A percentile compares a stretch with the other conserved stretches of the same genome.
These are phyloP conservation scores for Galerucella nymphaeae DNA, from an alignment of 2,888 invertebrate genomes.

Conservation along the genomic window DNA sequence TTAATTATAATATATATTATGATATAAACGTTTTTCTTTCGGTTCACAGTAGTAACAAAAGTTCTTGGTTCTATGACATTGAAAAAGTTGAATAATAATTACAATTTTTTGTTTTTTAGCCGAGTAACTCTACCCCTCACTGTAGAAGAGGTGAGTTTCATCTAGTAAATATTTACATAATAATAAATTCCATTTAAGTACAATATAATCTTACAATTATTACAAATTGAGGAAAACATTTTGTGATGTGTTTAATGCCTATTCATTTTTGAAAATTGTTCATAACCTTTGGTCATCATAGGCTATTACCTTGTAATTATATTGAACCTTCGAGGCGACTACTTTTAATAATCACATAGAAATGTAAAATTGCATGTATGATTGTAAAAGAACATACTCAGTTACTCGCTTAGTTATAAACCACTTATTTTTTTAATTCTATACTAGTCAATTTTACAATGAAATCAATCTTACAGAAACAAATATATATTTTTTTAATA, in stretches of 20 bases:
- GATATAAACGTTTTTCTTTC: slow-evolving; percentile 14
- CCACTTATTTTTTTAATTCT: too few species aligned
- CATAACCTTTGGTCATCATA: neutral
- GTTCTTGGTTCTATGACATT: slow-evolving; percentile 47
- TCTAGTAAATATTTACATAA: slow-evolving; percentile 26
- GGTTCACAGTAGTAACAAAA: slow-evolving; percentile 18
- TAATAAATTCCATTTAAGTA: neutral
- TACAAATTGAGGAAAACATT: slow-evolving; percentile 35
- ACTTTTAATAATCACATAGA: neutral
- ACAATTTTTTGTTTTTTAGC: slow-evolving; percentile 73
- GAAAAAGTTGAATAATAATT: slow-evolving; percentile 47
- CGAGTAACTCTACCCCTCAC: slow-evolving; percentile 96
- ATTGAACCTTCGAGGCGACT: neutral
- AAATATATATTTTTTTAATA: too few species aligned
- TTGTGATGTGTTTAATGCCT: slow-evolving; percentile 15
- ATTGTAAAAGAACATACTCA: neutral
- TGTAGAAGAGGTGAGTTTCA: slow-evolving; percentile 90
- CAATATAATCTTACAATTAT: slow-evolving; percentile 31
- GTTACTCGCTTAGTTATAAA: too few species aligned
- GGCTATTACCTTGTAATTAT: neutral
- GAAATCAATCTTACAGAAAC: too few species aligned
- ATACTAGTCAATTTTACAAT: too few species aligned
- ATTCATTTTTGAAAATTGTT: neutral
- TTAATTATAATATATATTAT: slow-evolving; percentile 10
- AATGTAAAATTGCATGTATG: neutral